Evolutionary conservation across 2,797 vertebrate genomes (phyloP).

Genomic region (Balearica regulorum): DNA sequence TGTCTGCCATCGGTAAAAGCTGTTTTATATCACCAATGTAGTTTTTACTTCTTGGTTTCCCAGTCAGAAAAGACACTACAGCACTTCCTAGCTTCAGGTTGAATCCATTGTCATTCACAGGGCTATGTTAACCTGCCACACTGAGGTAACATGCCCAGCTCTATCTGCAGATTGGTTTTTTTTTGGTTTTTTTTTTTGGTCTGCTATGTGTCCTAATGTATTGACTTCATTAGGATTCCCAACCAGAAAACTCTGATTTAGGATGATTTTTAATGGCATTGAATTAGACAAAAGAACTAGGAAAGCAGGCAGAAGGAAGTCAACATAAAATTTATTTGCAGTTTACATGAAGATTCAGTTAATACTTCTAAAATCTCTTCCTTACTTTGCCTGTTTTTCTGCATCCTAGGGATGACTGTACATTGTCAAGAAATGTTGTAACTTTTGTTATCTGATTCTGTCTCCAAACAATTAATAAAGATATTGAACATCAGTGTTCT

Average conservation of each 20-base stretch:
- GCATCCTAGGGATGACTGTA: not conserved
- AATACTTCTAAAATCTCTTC: not conserved
- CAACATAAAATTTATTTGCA: not conserved
- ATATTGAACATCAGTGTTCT: not conserved
- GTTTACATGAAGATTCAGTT: not conserved
- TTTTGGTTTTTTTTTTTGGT: too few relatives aligned
- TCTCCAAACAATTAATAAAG: not conserved
- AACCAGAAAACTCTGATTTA: not conserved
- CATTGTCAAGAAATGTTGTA: not conserved
- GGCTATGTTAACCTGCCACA: not conserved
- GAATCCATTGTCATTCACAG: not conserved
- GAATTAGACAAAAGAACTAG: not conserved
- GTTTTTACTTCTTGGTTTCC: not conserved
- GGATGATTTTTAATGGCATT: not conserved
- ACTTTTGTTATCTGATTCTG: not conserved
- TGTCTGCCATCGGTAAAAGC: not conserved
- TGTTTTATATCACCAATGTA: not conserved
- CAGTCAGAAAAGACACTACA: not conserved
- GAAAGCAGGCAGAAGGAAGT: not conserved
- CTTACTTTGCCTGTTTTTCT: not conserved
- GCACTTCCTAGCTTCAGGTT: not conserved
- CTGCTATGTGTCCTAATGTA: not conserved
- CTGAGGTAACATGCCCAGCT: not conserved
- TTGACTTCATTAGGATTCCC: not conserved
- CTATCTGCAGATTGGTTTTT: not conserved